Evolutionary conservation across 1,140 invertebrate genomes (phyloP).

Genomic region (Ruditapes philippinarum): DNA sequence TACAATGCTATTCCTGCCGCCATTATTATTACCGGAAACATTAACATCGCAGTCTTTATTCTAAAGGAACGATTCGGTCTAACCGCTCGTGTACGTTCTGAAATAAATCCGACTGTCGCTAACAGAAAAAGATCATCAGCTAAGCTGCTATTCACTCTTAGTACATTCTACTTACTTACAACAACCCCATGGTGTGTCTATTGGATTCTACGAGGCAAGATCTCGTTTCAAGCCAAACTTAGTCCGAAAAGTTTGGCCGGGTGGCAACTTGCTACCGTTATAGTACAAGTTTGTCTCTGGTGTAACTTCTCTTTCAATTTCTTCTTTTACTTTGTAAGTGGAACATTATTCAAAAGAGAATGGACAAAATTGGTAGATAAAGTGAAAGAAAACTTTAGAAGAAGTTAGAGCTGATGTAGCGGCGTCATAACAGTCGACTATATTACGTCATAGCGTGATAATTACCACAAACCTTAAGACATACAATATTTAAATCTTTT

Average conservation of each 20-base stretch:
- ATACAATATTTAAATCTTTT: too few species aligned
- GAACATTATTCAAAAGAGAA: conserved; percentile 14
- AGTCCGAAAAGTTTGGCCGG: neutral
- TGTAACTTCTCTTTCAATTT: conserved; percentile 47
- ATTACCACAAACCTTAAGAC: too few species aligned
- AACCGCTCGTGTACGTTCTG: neutral
- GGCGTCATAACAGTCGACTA: too few species aligned
- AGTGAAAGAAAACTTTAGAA: too few species aligned
- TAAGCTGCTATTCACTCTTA: neutral
- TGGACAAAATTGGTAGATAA: neutral
- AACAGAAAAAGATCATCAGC: neutral
- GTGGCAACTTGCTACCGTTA: neutral
- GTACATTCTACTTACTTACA: neutral
- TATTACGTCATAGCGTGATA: too few species aligned
- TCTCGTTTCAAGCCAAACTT: neutral
- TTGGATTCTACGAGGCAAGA: neutral
- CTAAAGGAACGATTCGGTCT: neutral
- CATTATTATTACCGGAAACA: neutral
- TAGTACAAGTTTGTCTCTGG: neutral
- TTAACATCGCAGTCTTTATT: neutral
- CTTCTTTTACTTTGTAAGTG: conserved; percentile 37
- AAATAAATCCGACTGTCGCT: neutral
- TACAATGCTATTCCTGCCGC: neutral
- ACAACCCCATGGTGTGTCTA: neutral
- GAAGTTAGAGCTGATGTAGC: too few species aligned